These are phyloP conservation scores for Epinephelus cyanopodus DNA, from an alignment of 2,113 vertebrate genomes.

Conservation along the genomic window DNA sequence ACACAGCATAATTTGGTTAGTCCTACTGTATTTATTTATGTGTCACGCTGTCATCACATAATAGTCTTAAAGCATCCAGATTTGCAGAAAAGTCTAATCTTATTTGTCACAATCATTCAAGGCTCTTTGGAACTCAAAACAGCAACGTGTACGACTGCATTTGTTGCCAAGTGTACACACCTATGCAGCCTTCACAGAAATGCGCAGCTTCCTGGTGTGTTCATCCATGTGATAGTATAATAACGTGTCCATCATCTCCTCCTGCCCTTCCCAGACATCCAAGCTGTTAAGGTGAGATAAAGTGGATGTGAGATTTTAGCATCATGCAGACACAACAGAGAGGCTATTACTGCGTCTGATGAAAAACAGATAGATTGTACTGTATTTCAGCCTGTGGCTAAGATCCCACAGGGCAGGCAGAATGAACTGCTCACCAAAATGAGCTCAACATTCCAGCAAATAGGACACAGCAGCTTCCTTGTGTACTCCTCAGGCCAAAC, in stretches of 20 bases:
- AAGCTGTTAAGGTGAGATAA: slow-evolving; percentile 43
- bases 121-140: too few species aligned
- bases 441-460: slow-evolving; percentile 55
- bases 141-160: fast-evolving
- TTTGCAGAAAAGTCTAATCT: too few species aligned
- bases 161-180: not conserved
- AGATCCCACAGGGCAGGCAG: slow-evolving; percentile 57
- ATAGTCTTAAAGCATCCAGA: too few species aligned
- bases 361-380: slow-evolving; percentile 44
- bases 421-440: slow-evolving; percentile 55
- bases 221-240: slow-evolving; percentile 11
- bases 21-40: too few species aligned
- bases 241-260: slow-evolving; percentile 20
- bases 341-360: slow-evolving; percentile 51
- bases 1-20: too few species aligned
- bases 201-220: slow-evolving; percentile 11
- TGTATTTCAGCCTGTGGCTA: slow-evolving; percentile 59
- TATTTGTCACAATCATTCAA: too few species aligned
- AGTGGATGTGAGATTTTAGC: slow-evolving; percentile 26
- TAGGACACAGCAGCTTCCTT: slow-evolving; percentile 46
- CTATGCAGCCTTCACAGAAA: fast-evolving
- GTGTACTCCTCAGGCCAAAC: slow-evolving; percentile 53
- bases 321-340: slow-evolving; percentile 34
- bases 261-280: slow-evolving; percentile 27
- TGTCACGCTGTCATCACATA: too few species aligned